Evolutionary conservation across 1,140 invertebrate genomes (phyloP), one percentile per base, ranked within the genome.

Genomic region (Brachionus paranguensis): DNA sequence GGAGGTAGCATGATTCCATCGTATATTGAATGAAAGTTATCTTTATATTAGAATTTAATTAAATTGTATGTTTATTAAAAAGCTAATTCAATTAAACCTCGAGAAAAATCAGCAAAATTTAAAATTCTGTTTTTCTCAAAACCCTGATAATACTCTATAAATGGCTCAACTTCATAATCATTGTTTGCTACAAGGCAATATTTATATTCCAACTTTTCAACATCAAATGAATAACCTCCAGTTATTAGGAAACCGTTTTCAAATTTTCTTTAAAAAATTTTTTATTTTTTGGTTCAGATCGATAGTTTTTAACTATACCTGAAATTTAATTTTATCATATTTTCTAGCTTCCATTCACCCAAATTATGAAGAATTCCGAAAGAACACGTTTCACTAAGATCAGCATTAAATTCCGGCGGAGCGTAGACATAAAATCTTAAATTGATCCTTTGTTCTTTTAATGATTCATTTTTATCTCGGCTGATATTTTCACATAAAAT

Each of bases 1-100:
- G 72, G 72, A 14, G 72, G 72, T 4, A 76, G 20, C 17, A 76
- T 76, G 2, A 76, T 50, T 12, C 72, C 72, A 76, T 76, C 45
- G 11, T 76, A 76, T 7, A 72, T 20, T 20, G 33, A 10, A 72
- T 43, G n/a, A 17, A 24, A 3, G 0, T 20, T 41, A 47, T 43
- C 68, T 72, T 70, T 10, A 24, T 24, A 8, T 60, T 60, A 24
- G 10, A 53, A 53, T 14, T 53, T 8, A 60, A 20, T 10, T 8
- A 8, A 2, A 5, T 60, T 20, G 27, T 10, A 60, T 10, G 53
- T 20, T 60, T 24, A 2, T 8, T n/a, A 20, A 27, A 68, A 68
- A n/a, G 11, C 7, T 29, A 17, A 12, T 68, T 14, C 12, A 68
- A 24, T 68, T 33, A 33, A 68, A 41, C 33, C 65, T 33, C n/a